Evolutionary conservation across 2,113 vertebrate species (phyloP), one percentile per base, ranked within the genome.

Genomic region (Hassar affinis): DNA sequence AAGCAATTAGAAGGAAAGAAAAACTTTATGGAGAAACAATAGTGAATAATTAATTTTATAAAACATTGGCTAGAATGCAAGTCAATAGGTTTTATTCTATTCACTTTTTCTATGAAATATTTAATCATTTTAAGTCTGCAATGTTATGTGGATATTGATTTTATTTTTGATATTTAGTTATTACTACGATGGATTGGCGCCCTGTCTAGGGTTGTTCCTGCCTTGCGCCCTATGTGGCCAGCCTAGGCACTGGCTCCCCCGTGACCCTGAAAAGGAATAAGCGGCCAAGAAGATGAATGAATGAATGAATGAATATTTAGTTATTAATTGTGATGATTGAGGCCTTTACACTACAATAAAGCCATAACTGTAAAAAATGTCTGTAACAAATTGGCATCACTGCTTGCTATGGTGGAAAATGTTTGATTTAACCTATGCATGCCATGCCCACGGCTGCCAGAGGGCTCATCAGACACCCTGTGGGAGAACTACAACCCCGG

Each of bases 1-100:
- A 91, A 88, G 89, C 89, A 92, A 92, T 93, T 92, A 92, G 87
- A 88, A 88, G 88, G 91, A 88, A 88, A 80, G 27, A 52, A 80
- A 30, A 27, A 38, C 59, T 91, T 90, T 89, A 90, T 84, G 88
- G 87, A 86, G 88, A 89, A 82, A 69, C n/a, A 22, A 88, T 74
- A 64, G 57, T 89, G 79, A 72, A 87, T 86, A 86, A 86, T 81
- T 49, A 66, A 83, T 59, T 57, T 59, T 18, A 45, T 71, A 71
- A 42, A 47, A 79, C 76, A 59, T 57, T 35, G 76, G 17, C 52
- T 47, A 33, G 51, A 71, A 82, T 61, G 22, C 62, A 59, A 59
- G 47, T 78, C 85, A 79, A 86, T 82, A 81, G 56, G 85, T 85
- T 49, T 27, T 83, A 82, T 87, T 80, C n/a, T 61, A 42, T 42